These are phyloP conservation scores for Gymnosoma rotundatum DNA, from an alignment of 2,888 invertebrate species.

Conservation along the genomic window DNA sequence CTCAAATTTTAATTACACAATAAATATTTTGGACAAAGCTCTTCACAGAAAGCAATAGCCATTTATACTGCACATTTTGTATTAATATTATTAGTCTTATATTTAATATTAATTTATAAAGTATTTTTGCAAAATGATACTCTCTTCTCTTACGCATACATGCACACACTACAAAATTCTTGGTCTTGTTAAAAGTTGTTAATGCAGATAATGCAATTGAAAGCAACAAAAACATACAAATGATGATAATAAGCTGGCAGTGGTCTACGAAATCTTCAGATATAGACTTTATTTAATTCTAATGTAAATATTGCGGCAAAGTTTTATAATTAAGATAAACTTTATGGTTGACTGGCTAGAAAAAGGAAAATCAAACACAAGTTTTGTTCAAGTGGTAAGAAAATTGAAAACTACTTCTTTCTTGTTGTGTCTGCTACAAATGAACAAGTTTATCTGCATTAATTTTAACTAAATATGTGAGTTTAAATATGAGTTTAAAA, in stretches of 20 bases:
- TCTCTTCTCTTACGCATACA: neutral
- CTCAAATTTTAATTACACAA: too few species aligned
- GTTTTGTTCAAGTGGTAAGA: constrained; percentile 34
- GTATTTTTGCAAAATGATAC: constrained; percentile 18
- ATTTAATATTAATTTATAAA: constrained; percentile 22
- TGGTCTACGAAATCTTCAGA: constrained; percentile 1
- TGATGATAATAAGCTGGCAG: neutral
- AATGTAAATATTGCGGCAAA: constrained; percentile 69
- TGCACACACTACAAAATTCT: neutral
- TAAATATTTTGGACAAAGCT: neutral
- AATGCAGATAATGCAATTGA: constrained; percentile 35
- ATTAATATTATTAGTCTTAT: neutral
- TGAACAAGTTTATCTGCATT: constrained; percentile 12
- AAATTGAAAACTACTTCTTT: neutral
- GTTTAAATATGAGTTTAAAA: constrained; percentile 26
- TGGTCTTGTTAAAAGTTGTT: neutral
- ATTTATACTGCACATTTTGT: neutral
- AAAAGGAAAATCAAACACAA: constrained; percentile 63
- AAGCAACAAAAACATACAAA: neutral
- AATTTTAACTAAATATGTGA: neutral
- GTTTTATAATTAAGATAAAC: constrained; percentile 70
- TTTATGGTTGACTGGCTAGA: constrained; percentile 63
- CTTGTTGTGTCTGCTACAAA: constrained; percentile 1
- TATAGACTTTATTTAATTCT: constrained; percentile 28
- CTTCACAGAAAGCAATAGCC: neutral